These are phyloP conservation scores for Grammomys dolichurus DNA, from an alignment of 2,113 vertebrate genomes.

Conservation along the genomic window DNA sequence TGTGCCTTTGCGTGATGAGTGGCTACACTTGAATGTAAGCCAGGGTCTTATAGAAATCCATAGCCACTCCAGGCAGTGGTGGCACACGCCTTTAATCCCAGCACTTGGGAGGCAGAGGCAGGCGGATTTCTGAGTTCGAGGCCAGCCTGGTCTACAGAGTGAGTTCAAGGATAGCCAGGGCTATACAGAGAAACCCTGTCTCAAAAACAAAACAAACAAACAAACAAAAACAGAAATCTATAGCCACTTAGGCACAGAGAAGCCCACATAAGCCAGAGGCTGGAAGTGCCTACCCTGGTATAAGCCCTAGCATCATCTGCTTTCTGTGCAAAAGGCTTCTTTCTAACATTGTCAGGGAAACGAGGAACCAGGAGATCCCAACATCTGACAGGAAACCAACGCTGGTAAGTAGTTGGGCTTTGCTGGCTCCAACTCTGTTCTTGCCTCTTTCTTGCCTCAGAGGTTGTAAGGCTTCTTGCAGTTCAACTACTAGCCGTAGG, in stretches of 20 bases:
- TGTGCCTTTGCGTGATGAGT: background rate
- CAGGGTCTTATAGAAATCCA: background rate
- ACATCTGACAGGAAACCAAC: conserved; percentile 55
- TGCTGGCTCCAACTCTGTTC: background rate
- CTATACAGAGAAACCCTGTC: too few relatives aligned
- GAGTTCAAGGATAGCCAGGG: too few relatives aligned
- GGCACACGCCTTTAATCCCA: too few relatives aligned
- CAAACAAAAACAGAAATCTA: background rate
- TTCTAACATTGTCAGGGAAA: background rate
- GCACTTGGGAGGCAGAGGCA: too few relatives aligned
- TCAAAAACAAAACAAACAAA: too few relatives aligned
- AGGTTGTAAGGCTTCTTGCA: conserved; percentile 1
- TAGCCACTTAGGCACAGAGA: background rate
- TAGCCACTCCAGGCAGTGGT: too few relatives aligned
- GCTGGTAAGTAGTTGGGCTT: conserved; percentile 48
- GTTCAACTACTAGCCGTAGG: background rate
- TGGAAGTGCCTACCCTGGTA: background rate
- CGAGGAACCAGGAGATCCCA: background rate
- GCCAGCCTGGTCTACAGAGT: too few relatives aligned
- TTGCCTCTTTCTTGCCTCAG: background rate
- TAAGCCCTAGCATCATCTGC: conserved; percentile 18
- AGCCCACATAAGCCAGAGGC: background rate
- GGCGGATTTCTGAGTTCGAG: too few relatives aligned
- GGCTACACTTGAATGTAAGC: background rate
- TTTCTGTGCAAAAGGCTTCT: conserved; percentile 19